Base-by-base conservation (phyloP, 2,888 invertebrate genomes). In the Tridacna gigas region DNA sequence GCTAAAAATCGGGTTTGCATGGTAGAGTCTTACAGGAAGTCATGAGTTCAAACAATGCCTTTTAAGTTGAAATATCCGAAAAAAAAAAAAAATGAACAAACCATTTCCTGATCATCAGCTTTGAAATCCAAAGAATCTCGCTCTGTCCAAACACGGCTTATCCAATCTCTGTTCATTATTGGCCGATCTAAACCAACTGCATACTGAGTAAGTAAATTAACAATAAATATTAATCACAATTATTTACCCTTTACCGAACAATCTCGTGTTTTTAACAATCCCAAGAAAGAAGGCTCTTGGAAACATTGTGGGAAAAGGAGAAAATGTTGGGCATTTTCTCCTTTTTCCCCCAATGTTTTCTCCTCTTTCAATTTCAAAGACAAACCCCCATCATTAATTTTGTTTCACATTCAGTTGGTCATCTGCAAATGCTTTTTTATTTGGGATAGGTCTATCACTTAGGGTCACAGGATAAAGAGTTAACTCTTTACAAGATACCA, bases 151-250 rank as follows among this genome's bases (percentile, higher is more conserved):
- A 97, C 97, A 86, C 97, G 96, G 94, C 97, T 96, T 25, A 99
- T 97, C 99, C 99, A 99, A 82, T 97, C 96, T 81, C 97, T 96
- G 89, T 97, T 96, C 96, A 99, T 97, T 89, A 99, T 97, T 47
- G 98, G 98, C 91, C 98, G 96, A 81, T 97, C 97, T 95, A 98
- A 97, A 80, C 97, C 97, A 87, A 97, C 97, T 82, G 99, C 99
- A 95, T 98, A 98, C 95, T 97, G 88, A 7, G 37, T 37, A 37
- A 37, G 37, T 37, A 37, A 37, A 37, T 37, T 4, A 37, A 37
- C 37, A 37, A 37, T 37, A 37, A 37, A 37, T 37, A 37, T 37
- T 37, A 37, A 37, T 37, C 37, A 37, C 37, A 37, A 37, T 56
- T 3, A 18, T 5, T 56, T 1, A 56, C 56, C 56, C 56, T 56